Conservation (phyloP, 2,888 invertebrate species). For the Eupithecia exiguata region DNA sequence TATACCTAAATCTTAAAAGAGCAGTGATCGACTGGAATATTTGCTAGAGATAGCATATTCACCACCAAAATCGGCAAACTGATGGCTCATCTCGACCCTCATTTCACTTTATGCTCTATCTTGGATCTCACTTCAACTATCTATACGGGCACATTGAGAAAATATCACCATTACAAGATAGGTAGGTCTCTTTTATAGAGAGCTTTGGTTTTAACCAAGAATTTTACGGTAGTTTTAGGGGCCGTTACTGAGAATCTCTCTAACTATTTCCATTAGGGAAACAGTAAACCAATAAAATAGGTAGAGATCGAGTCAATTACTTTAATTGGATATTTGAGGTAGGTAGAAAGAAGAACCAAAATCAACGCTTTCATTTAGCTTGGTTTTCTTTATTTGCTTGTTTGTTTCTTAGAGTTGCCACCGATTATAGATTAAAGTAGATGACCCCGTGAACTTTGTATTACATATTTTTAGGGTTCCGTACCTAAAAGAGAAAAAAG, state of each 20-base stretch:
- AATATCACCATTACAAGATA: constrained; percentile 40
- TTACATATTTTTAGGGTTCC: too few species aligned
- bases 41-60: constrained; percentile 47
- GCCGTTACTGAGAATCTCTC: constrained; percentile 11
- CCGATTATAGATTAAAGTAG: neutral
- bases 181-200: constrained; percentile 31
- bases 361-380: neutral
- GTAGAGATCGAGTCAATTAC: constrained; percentile 3
- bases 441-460: neutral
- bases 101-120: constrained; percentile 47
- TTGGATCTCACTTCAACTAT: constrained; percentile 44
- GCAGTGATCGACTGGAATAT: constrained; percentile 42
- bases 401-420: neutral
- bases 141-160: constrained; percentile 39
- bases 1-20: constrained; percentile 35
- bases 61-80: constrained; percentile 44
- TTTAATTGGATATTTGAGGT: neutral
- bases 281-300: constrained; percentile 12
- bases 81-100: constrained; percentile 48
- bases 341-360: neutral
- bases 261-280: constrained; percentile 20
- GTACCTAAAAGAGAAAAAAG: too few species aligned
- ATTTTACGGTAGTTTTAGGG: constrained; percentile 16
- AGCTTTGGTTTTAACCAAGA: constrained; percentile 29
- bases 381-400: neutral